These are phyloP conservation scores for Plutella xylostella DNA, from an alignment of 2,888 invertebrate species.

Conservation along the genomic window DNA sequence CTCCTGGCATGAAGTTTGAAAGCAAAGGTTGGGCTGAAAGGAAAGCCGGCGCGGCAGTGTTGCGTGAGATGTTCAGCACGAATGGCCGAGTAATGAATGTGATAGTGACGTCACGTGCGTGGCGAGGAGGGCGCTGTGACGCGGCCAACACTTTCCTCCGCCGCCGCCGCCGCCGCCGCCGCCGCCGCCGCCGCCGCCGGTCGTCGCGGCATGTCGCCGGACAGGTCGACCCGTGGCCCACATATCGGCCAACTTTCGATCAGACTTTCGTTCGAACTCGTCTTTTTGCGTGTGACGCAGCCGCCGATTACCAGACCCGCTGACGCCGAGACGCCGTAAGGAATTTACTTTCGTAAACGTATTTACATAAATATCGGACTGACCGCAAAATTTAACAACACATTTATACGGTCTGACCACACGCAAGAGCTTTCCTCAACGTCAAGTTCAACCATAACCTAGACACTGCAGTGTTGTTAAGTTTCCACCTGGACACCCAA, in stretches of 20 bases:
- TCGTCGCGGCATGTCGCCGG: conserved; percentile 40
- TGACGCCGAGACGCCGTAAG: conserved; percentile 38
- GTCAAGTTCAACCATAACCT: not conserved
- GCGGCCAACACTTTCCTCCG: conserved; percentile 34
- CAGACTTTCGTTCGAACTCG: conserved; percentile 58
- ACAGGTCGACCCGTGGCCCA: conserved; percentile 52
- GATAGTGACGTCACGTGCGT: conserved; percentile 5
- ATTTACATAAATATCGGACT: not conserved
- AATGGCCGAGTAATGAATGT: not conserved
- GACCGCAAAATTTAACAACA: not conserved
- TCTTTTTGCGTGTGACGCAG: conserved; percentile 42
- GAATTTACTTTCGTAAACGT: conserved; percentile 33
- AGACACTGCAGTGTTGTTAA: not conserved
- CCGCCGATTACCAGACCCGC: conserved; percentile 37
- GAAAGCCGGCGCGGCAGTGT: not conserved
- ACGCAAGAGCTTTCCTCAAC: not conserved
- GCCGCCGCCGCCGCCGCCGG: conserved; percentile 28
- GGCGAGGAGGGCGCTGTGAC: not conserved
- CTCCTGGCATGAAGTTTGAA: not conserved
- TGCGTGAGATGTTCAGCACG: conserved; percentile 2
- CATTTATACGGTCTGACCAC: not conserved
- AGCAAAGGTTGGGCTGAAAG: not conserved
- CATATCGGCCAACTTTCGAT: conserved; percentile 67
- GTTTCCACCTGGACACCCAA: too few species aligned
- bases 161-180: conserved; percentile 19